Conservation (phyloP, 1,140 invertebrate genomes). For the Zophobas morio region DNA sequence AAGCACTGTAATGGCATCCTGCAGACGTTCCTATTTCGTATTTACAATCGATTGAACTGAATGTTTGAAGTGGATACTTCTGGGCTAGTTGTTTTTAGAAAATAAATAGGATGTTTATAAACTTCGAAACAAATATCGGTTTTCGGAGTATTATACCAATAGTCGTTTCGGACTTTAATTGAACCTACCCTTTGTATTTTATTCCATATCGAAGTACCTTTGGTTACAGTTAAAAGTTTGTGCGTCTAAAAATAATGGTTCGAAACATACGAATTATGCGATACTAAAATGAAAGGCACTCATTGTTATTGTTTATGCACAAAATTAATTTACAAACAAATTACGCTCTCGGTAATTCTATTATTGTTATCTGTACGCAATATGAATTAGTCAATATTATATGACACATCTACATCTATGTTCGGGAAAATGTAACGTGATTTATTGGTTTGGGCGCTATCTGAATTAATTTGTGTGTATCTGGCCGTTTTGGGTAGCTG, state of each 20-base stretch:
- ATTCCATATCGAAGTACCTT: background rate
- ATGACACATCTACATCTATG: constrained; percentile 42
- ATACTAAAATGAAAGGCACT: background rate
- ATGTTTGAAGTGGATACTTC: background rate
- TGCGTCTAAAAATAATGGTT: constrained; percentile 1
- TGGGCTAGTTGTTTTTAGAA: constrained; percentile 10
- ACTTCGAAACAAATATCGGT: constrained; percentile 28
- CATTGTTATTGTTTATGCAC: constrained; percentile 26
- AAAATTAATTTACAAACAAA: constrained; percentile 46
- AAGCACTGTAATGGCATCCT: background rate
- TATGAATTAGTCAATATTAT: constrained; percentile 46
- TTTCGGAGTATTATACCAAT: constrained; percentile 11
- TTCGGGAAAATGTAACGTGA: constrained; percentile 45
- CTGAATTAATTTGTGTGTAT: constrained; percentile 42
- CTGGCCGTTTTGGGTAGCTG: constrained; percentile 23
- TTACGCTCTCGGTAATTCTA: constrained; percentile 39
- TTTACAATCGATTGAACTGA: constrained; percentile 8
- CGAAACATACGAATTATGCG: background rate
- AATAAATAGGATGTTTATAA: constrained; percentile 37
- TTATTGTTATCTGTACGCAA: constrained; percentile 46
- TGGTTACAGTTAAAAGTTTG: background rate
- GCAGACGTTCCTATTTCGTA: background rate
- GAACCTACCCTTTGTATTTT: constrained; percentile 13
- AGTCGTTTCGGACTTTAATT: constrained; percentile 12
- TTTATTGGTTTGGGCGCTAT: constrained; percentile 42